Evolutionary conservation across 2,113 vertebrate species (phyloP), one percentile per base, ranked within the genome.

Genomic region (Hydrochoerus hydrochaeris): DNA sequence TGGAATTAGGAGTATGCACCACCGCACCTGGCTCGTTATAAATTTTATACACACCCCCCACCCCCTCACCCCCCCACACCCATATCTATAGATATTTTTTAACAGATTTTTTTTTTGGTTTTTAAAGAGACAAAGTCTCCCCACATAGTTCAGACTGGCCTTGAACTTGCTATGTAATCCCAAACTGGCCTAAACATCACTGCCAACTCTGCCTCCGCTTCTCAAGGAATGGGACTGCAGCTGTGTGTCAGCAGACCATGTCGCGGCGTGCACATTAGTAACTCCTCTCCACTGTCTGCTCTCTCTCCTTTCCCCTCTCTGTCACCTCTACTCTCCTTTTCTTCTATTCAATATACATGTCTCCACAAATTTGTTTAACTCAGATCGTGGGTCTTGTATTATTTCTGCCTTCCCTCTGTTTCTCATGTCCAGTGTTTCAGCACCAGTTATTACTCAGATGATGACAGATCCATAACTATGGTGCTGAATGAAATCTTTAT

Each of bases 401-500:
- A 88, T 52, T 77, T 54, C 30, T 78, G 63, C 11, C 20, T 46
- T 62, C 13, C 63, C n/a, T 86, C 19, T 24, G 28, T 63, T 89
- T 75, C 57, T 54, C 32, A 44, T 16, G 22, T 46, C 41, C 35
- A 80, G 63, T 22, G 81, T 80, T 69, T 95, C 28, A 19, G 90
- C 57, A 95, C 54, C 38, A 83, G 3, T 73, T 54, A 78, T 54
- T 71, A 95, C 38, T 63, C 62, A 81, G 22, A 41, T 35, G n/a
- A 78, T 84, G 46, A 89, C 35, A 91, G 91, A 96, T 71, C 30
- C 26, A 77, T 7, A 91, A 52, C 7, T 63, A 35, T 35, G 1
- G 46, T 16, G 54, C 52, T 86, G 22, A 91, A 95, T 73, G 44
- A 92, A 60, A n/a, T 28, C 26, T 78, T 89, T 93, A 71, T 85